These are phyloP conservation scores for Onychomys torridus DNA, from an alignment of 2,797 vertebrate genomes.

Conservation along the genomic window DNA sequence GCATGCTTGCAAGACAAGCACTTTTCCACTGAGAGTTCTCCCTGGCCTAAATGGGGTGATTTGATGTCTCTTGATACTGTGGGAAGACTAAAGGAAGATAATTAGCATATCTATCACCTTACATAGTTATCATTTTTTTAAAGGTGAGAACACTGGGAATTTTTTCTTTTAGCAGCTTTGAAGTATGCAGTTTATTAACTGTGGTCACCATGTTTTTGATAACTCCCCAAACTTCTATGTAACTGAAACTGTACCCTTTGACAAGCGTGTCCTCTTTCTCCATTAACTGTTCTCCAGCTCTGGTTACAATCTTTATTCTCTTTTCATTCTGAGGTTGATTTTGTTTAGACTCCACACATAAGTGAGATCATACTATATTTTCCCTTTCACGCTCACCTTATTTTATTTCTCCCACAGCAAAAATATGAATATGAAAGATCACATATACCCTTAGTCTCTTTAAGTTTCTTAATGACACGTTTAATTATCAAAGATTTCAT, in stretches of 20 bases:
- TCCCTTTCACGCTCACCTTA: neutral
- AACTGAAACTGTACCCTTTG: neutral
- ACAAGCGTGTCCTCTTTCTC: neutral
- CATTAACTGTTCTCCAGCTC: neutral
- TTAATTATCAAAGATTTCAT: constrained; percentile 28
- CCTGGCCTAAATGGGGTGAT: neutral
- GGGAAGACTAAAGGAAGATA: neutral
- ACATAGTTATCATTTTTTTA: neutral
- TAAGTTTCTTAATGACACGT: neutral
- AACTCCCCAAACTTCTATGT: neutral
- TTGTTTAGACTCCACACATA: neutral
- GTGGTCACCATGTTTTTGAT: neutral
- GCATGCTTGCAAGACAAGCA: neutral
- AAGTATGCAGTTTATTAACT: neutral
- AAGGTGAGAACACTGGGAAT: neutral
- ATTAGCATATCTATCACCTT: neutral
- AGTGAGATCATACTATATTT: neutral
- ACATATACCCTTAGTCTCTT: neutral
- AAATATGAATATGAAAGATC: neutral
- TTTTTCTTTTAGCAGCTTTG: neutral
- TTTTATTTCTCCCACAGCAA: neutral
- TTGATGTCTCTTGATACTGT: neutral
- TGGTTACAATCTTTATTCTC: too few relatives aligned
- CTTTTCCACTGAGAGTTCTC: neutral
- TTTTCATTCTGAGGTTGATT: neutral